Base-by-base conservation (phyloP, 2,888 invertebrate species). In the Coleophora deauratella region DNA sequence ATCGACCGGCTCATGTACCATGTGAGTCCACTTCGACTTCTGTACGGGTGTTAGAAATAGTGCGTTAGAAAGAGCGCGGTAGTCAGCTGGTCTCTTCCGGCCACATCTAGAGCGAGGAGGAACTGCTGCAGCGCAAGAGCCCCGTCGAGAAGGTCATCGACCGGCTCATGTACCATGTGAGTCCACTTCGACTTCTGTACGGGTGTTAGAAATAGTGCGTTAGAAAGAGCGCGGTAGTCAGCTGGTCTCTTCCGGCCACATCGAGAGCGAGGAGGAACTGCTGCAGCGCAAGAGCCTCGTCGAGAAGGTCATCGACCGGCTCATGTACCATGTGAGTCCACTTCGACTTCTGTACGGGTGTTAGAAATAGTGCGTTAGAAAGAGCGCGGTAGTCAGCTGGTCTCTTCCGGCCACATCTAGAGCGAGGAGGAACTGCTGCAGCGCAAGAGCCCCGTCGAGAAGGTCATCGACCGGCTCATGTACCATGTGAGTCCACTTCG, bases 101-200 rank as follows among this genome's bases (percentile, higher is more conserved):
- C 0, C 60, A 66, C 27, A 93, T 99, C 46, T 97, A 99, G 60
- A 89, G 91, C 0, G 98, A 99, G 68, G 94, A 94, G 13, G 98
- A 99, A 57, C 80, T 98, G 30, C 72, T 97, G 1, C 93, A 96
- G 60, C 90, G 93, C 63, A 98, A 97, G 78, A 90, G 91, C 10
- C 81, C 99, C 15, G 92, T 97, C 15, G 97, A 98, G 70, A 98
- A 97, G 84, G 94, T 99, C 42, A 91, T 99, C 42, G 96, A 98
- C 68, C 88, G 98, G 43, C 90, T 98, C 15, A 93, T 94, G 65
- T 93, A 93, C 69, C 92, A 93, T 59, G 93, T 93, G 73, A 87
- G 91, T 87, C 31, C 1, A 1, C 15, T 8, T 33, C 21, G 38
- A 1, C 6, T 14, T 14, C n/a, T n/a, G n/a, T n/a, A n/a, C n/a